Conservation (phyloP, 1,140 invertebrate genomes). For the Dolichoris vasculosae region DNA sequence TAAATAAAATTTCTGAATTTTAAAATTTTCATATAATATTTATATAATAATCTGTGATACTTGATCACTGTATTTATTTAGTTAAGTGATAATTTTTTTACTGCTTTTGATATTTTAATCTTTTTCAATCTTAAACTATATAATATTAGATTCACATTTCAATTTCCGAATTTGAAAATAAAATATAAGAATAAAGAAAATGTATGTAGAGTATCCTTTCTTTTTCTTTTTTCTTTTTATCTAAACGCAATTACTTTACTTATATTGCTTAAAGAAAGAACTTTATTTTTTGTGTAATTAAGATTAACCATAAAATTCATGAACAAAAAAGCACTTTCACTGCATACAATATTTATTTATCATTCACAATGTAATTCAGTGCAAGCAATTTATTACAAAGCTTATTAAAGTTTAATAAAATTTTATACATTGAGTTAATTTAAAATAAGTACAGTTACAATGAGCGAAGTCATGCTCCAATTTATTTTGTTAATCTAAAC, state of each 20-base stretch:
- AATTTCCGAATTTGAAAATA: not conserved
- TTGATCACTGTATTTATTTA: no score
- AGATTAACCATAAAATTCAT: not conserved
- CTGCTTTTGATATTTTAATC: not conserved
- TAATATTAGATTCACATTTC: no score
- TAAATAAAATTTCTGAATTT: no score
- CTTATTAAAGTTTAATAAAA: not conserved
- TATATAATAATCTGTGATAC: no score
- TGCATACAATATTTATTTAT: not conserved
- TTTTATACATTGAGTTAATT: not conserved
- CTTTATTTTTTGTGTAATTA: not conserved
- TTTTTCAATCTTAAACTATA: not conserved
- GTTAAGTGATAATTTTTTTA: no score
- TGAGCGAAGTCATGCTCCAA: not conserved
- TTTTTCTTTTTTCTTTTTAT: not conserved
- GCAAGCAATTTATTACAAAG: not conserved
- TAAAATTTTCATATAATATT: no score
- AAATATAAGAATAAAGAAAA: not conserved
- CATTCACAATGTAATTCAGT: not conserved
- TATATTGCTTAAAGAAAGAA: not conserved
- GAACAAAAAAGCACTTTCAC: not conserved
- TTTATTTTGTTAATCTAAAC: not conserved
- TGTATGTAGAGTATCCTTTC: not conserved
- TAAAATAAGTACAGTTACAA: not conserved
- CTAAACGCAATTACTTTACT: no score